Conservation (phyloP, 2,888 invertebrate genomes). For the Chaitophorus viminalis region DNA sequence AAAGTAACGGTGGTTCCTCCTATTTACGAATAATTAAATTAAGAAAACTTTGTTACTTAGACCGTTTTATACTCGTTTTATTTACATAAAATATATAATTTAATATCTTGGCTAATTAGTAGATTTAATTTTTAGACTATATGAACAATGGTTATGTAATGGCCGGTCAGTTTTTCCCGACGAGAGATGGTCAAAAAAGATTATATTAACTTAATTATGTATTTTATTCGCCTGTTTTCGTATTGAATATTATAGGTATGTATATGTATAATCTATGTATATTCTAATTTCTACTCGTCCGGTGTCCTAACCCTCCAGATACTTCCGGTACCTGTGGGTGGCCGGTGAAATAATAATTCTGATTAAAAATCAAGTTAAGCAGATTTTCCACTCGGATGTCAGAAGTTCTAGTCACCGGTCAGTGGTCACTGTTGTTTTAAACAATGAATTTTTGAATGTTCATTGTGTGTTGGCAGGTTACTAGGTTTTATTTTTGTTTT, state of each 20-base stretch:
- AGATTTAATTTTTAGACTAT: too few species aligned
- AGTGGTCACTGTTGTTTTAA: not conserved
- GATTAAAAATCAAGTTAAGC: not conserved
- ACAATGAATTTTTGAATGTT: not conserved
- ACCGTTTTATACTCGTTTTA: too few species aligned
- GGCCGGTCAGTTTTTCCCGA: not conserved
- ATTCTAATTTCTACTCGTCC: not conserved
- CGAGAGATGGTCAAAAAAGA: not conserved
- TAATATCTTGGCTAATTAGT: too few species aligned
- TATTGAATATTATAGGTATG: too few species aligned
- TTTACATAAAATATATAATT: too few species aligned
- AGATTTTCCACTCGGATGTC: not conserved
- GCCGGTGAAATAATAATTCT: not conserved
- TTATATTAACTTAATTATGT: too few species aligned
- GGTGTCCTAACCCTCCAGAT: not conserved
- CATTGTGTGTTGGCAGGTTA: conserved; percentile 3
- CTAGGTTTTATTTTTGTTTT: conserved; percentile 16
- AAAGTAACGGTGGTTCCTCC: too few species aligned
- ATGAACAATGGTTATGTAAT: not conserved
- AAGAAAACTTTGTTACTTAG: too few species aligned
- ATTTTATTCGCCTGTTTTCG: too few species aligned
- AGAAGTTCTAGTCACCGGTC: not conserved
- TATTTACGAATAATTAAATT: too few species aligned
- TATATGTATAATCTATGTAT: too few species aligned
- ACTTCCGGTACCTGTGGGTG: not conserved